Conservation (phyloP, 2,888 invertebrate genomes). For the Saturnia japonica region DNA sequence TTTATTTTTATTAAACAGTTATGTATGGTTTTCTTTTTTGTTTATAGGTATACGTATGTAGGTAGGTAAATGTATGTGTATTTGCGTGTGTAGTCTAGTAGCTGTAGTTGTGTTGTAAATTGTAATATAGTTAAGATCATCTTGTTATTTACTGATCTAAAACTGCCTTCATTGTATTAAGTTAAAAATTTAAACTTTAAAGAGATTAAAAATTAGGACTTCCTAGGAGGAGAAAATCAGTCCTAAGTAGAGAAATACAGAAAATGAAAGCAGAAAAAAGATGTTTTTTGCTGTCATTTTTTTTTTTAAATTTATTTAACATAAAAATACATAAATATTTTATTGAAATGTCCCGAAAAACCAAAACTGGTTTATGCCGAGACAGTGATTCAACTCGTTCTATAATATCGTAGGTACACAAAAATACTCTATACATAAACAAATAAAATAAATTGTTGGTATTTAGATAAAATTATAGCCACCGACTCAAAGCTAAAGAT, state of each 20-base stretch:
- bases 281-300: no score
- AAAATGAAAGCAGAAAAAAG: background rate
- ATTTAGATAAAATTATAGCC: no score
- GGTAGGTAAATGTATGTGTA: background rate
- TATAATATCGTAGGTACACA: no score
- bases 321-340: no score
- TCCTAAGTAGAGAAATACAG: background rate
- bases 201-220: background rate
- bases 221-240: background rate
- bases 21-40: background rate
- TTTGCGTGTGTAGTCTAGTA: background rate
- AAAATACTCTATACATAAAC: no score
- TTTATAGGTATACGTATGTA: no score
- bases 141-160: background rate
- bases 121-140: background rate
- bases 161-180: background rate
- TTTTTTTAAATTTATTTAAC: no score
- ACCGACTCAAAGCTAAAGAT: no score
- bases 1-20: constrained; percentile 25
- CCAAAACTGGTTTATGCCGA: no score
- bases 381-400: no score
- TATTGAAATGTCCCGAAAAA: no score
- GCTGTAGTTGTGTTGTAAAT: background rate
- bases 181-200: background rate
- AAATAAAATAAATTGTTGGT: no score